A percentile compares a stretch with the other conserved stretches of the same genome.
Evolutionary conservation across 1,140 invertebrate species (phyloP).

Genomic region (Neodiprion fabricii): DNA sequence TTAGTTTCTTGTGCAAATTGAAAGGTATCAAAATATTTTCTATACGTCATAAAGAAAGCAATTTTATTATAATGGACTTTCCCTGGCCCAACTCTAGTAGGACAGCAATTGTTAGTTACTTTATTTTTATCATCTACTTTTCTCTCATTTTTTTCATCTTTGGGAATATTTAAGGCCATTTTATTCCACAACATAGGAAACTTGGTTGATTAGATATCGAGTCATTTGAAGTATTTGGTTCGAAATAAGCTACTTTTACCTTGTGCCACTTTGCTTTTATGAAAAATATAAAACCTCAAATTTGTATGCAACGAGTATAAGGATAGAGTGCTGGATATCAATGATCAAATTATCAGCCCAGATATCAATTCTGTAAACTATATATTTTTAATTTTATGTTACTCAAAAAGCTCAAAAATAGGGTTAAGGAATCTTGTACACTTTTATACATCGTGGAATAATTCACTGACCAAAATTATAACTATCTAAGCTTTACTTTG

Average conservation of each 20-base stretch:
- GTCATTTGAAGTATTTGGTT: conserved; percentile 24
- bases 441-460: too few species aligned
- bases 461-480: background rate
- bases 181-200: conserved; percentile 51
- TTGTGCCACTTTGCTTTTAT: conserved; percentile 33
- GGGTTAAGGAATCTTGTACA: too few species aligned
- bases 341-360: background rate
- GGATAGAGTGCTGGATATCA: conserved; percentile 13
- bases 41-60: conserved; percentile 44
- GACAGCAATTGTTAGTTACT: background rate
- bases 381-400: background rate
- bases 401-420: background rate
- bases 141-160: conserved; percentile 40
- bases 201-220: conserved; percentile 45
- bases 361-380: background rate
- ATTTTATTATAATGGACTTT: conserved; percentile 22
- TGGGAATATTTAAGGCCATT: conserved; percentile 57
- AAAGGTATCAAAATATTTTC: conserved; percentile 60
- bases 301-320: background rate
- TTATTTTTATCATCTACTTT: background rate
- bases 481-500: background rate
- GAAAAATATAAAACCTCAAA: conserved; percentile 44
- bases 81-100: conserved; percentile 11
- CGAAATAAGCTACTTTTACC: conserved; percentile 35
- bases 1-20: conserved; percentile 51